These are phyloP conservation scores for Eira barbara DNA, from an alignment of 2,113 vertebrate genomes.

Conservation along the genomic window DNA sequence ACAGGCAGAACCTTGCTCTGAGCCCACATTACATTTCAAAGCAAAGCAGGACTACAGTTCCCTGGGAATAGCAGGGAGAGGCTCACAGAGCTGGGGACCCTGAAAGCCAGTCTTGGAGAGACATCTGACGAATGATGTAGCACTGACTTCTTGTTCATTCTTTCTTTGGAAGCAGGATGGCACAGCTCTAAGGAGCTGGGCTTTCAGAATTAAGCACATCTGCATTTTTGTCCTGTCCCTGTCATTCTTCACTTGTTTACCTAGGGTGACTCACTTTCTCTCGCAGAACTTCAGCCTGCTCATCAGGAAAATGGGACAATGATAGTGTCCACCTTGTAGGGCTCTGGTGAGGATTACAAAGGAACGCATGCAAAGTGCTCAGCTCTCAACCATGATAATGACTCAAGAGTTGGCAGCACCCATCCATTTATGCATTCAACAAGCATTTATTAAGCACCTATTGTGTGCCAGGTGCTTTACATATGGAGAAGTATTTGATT, in stretches of 20 bases:
- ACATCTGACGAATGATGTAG: background rate
- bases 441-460: background rate
- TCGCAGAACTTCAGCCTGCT: background rate
- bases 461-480: background rate
- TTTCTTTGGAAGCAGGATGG: background rate
- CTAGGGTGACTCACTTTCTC: background rate
- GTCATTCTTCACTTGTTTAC: background rate
- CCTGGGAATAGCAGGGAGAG: background rate
- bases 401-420: background rate
- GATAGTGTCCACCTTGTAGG: background rate
- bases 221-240: background rate
- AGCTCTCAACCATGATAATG: background rate
- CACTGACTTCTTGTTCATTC: background rate
- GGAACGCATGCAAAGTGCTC: accelerated
- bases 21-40: background rate
- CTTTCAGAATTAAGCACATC: background rate
- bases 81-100: background rate
- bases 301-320: background rate
- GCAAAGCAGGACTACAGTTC: background rate
- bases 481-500: background rate
- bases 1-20: background rate
- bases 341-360: background rate
- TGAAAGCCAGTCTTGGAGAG: background rate
- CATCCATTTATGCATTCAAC: background rate
- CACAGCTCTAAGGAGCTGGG: background rate